A percentile compares a stretch with the other conserved stretches of the same genome.
Evolutionary conservation across 1,140 invertebrate species (phyloP).

Genomic region (Notospermus geniculatus): DNA sequence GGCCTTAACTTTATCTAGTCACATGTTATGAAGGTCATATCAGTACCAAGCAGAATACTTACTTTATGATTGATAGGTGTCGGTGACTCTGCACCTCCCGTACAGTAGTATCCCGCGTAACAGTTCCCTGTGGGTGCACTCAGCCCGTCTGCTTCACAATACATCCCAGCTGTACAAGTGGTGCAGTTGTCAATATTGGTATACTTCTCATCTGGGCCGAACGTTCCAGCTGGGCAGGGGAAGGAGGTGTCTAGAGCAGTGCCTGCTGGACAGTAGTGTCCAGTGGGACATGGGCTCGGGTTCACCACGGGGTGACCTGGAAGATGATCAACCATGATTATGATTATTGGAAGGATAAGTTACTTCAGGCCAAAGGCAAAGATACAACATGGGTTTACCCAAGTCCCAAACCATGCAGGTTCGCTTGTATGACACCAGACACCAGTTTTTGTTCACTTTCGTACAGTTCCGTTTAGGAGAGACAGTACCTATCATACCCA

Average conservation of each 20-base stretch:
- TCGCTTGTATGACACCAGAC: too few species aligned
- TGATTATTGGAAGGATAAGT: too few species aligned
- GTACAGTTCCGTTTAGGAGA: too few species aligned
- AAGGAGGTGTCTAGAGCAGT: slow-evolving; percentile 31
- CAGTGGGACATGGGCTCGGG: slow-evolving; percentile 43
- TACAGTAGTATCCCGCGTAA: slow-evolving; percentile 47
- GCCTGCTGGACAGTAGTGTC: slow-evolving; percentile 44
- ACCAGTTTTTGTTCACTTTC: too few species aligned
- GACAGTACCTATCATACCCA: too few species aligned
- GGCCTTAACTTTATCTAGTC: too few species aligned
- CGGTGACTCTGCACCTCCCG: slow-evolving; percentile 34
- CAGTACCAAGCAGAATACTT: too few species aligned
- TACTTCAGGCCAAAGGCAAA: too few species aligned
- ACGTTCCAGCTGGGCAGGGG: slow-evolving; percentile 46
- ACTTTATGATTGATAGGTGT: slow-evolving; percentile 41
- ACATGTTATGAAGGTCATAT: too few species aligned
- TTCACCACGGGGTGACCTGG: slow-evolving; percentile 36
- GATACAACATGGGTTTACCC: too few species aligned
- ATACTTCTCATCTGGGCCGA: slow-evolving; percentile 35
- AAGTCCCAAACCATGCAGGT: too few species aligned
- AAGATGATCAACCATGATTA: slow-evolving; percentile 1
- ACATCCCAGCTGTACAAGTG: slow-evolving; percentile 41
- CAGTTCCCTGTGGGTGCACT: slow-evolving; percentile 38
- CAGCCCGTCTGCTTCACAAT: slow-evolving; percentile 41
- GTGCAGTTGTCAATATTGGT: slow-evolving; percentile 34